Evolutionary conservation across 2,113 vertebrate species (phyloP).

Genomic region (Chitala chitala): DNA sequence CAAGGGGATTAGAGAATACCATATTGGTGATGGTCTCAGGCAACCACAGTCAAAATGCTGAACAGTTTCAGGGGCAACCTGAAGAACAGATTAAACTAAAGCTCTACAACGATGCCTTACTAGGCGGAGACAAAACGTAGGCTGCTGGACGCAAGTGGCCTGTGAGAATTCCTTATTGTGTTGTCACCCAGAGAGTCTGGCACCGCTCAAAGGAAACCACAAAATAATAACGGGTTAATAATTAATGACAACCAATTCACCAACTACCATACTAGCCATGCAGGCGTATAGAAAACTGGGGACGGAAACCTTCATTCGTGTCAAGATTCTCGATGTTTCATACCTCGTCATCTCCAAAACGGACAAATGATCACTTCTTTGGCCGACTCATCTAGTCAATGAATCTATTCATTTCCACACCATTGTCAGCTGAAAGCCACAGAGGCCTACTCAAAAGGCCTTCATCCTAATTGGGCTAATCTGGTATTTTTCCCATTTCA

Average conservation of each 20-base stretch:
- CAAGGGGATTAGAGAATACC: background rate
- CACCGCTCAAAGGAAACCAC: background rate
- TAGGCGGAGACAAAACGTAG: background rate
- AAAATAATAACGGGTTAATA: background rate
- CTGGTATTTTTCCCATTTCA: slow-evolving; percentile 7
- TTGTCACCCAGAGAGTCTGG: background rate
- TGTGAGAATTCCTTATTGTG: background rate
- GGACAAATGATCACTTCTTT: background rate
- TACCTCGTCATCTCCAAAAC: background rate
- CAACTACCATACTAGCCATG: background rate
- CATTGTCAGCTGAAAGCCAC: background rate
- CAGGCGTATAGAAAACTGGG: background rate
- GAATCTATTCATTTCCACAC: background rate
- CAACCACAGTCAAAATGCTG: background rate
- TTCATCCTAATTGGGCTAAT: slow-evolving; percentile 11
- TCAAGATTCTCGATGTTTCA: background rate
- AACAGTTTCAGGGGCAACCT: background rate
- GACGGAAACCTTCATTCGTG: background rate
- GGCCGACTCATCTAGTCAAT: background rate
- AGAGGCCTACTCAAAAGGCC: background rate
- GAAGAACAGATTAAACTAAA: background rate
- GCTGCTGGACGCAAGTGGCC: background rate
- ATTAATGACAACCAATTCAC: background rate
- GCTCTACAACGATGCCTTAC: background rate
- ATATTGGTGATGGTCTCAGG: background rate